Percentiles rank a stretch among this genome's conserved stretches.
These are phyloP conservation scores for Myopa tessellatipennis DNA, from an alignment of 2,888 invertebrate genomes.

Conservation along the genomic window DNA sequence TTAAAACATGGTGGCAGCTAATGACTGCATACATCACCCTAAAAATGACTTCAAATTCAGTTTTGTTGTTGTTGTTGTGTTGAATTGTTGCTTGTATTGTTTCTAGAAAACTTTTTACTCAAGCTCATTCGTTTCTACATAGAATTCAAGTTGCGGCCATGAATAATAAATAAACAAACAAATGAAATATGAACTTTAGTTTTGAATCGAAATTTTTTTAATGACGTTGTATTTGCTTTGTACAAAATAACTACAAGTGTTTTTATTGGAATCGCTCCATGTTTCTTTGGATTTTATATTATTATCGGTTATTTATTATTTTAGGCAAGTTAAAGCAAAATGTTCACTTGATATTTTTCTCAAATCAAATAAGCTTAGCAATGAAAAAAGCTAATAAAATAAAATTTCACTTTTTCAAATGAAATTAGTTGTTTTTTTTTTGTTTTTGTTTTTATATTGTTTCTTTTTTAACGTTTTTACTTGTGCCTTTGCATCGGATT, in stretches of 20 bases:
- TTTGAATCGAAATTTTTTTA: background rate
- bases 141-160: too few species aligned
- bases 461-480: conserved; percentile 27
- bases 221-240: background rate
- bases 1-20: too few species aligned
- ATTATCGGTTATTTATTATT: too few species aligned
- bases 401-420: conserved; percentile 21
- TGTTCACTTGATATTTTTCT: background rate
- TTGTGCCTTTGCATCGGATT: conserved; percentile 22
- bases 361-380: background rate
- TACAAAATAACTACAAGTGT: too few species aligned
- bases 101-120: too few species aligned
- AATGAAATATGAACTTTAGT: background rate
- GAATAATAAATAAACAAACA: background rate
- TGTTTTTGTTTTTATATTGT: conserved; percentile 38
- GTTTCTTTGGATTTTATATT: background rate
- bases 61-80: too few species aligned
- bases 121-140: too few species aligned
- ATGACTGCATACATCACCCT: too few species aligned
- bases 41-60: too few species aligned
- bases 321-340: too few species aligned
- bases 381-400: background rate
- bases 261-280: too few species aligned
- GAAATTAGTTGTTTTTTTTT: conserved; percentile 29
- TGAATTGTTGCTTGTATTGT: too few species aligned